Evolutionary conservation across 2,113 vertebrate species (phyloP), one percentile per base, ranked within the genome.

Genomic region (Takifugu flavidus): DNA sequence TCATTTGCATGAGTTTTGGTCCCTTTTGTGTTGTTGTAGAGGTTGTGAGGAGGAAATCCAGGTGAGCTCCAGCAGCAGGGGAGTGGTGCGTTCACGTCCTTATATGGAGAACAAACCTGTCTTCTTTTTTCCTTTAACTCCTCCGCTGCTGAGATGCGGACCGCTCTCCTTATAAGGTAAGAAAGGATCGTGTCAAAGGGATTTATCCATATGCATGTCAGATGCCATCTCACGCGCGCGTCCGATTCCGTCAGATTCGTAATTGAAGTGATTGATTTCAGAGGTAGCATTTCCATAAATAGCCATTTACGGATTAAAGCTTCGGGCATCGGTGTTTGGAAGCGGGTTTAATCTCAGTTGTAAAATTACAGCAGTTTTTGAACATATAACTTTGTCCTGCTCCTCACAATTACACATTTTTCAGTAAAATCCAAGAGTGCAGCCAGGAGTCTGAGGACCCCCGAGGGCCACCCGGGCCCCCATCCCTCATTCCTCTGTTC

Each of bases 161-260:
- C 53, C 29, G 61, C 28, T 62, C 43, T 12, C 80, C 89, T 87
- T 86, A 87, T 89, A 86, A 82, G 89, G 89, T 71, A 85, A 74
- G 69, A 43, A 7, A 56, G 57, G 4, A 26, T 42, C 12, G 60
- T 31, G 50, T 49, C 11, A 15, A 25, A 53, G 51, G 14, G 28
- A 54, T 54, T 60, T 13, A 44, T 49, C 47, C 25, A 25, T 20
- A 15, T 68, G 67, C 49, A 39, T 50, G n/a, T 42, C 0, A 51
- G 59, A 42, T n/a, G 20, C 49, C 15, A 42, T 15, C 44, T 50
- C 44, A n/a, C n/a, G 8, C 20, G 1, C 15, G 1, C 15, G 56
- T 67, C 25, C 5, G 29, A 31, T 5, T 31, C 29, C 43, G 13
- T 44, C 43, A 44, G 43, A 44, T 44, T 44, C n/a, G 4, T 6